Percentiles rank a stretch among this genome's conserved stretches.
These are phyloP conservation scores for Nannospalax galili DNA, from an alignment of 2,113 vertebrate genomes.

Conservation along the genomic window DNA sequence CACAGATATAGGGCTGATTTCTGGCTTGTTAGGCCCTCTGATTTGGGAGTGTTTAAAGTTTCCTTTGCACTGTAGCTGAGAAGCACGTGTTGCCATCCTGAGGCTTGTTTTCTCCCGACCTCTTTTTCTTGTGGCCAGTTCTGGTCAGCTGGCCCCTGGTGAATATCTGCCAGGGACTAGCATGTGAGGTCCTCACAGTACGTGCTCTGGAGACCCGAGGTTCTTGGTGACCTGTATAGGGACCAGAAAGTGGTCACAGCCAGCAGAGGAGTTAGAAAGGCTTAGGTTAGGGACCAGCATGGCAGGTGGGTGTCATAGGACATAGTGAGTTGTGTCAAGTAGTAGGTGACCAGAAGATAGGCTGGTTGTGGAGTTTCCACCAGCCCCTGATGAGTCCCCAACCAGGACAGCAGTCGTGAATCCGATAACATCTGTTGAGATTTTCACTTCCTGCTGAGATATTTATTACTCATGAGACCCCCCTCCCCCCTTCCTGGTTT, in stretches of 20 bases:
- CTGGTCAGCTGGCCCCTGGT: background rate
- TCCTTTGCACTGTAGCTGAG: background rate
- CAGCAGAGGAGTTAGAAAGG: background rate
- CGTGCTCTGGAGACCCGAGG: background rate
- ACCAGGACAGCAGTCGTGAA: background rate
- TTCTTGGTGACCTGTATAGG: background rate
- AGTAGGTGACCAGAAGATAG: background rate
- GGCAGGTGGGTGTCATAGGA: too few relatives aligned
- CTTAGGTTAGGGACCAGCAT: background rate
- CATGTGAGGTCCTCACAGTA: background rate
- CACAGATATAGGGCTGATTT: accelerated
- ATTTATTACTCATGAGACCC: background rate
- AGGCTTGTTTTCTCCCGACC: background rate
- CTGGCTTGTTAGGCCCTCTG: background rate
- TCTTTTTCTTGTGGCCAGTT: background rate
- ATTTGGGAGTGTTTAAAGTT: background rate
- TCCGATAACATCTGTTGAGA: background rate
- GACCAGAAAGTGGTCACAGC: background rate
- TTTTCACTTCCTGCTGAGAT: slow-evolving; percentile 69
- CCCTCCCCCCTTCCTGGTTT: background rate
- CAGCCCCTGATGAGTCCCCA: background rate
- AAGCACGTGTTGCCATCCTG: background rate
- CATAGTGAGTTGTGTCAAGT: too few relatives aligned
- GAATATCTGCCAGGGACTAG: background rate
- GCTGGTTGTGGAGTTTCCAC: background rate